Base-by-base conservation (phyloP, 1,140 invertebrate species). In the Caenorhabditis brenneri region DNA sequence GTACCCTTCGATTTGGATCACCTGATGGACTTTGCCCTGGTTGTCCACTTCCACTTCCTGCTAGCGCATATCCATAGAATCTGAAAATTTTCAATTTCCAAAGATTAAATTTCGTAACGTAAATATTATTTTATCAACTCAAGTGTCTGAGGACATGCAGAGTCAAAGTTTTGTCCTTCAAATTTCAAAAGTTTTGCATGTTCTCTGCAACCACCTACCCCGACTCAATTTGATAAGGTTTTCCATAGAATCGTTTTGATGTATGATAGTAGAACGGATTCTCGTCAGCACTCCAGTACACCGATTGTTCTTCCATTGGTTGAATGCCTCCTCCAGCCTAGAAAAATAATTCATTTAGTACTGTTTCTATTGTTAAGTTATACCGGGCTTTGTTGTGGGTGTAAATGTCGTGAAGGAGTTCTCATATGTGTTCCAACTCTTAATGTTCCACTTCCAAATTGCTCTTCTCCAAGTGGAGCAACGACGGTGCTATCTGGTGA, bases 181-280 rank as follows among this genome's bases (percentile, higher is more conserved):
- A 5, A 55, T 5, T 42, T 24, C 19, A 36, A 51, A 5, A 29
- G 9, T 27, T 78, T n/a, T 24, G 69, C 31, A 39, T 4, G 24
- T 79, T 46, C 74, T 79, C 42, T 79, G 36, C 46, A 80, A 16
- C 65, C 24, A 48, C 85, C 58, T 42, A 90, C 58, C 88, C 88
- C 15, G 87, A 83, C 55, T 87, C 89, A 39, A 88, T 85, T 42
- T 86, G 53, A 55, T 88, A 88, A 19, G 89, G 89, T 81, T 90
- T 89, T 12, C 86, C 86, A 51, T 88, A 90, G 79, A 86, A 87
- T 39, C 90, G 69, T 80, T 88, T 88, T 19, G 89, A 91, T 27
- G 88, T 87, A 48, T 90, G 90, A 78, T 90, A 90, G 65, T 90
- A 88, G 55, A 90, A 90, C 7, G 89, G 89, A 86, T 90, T 90